Evolutionary conservation across 2,797 vertebrate species (phyloP).

Genomic region (Fistularia tabacaria): DNA sequence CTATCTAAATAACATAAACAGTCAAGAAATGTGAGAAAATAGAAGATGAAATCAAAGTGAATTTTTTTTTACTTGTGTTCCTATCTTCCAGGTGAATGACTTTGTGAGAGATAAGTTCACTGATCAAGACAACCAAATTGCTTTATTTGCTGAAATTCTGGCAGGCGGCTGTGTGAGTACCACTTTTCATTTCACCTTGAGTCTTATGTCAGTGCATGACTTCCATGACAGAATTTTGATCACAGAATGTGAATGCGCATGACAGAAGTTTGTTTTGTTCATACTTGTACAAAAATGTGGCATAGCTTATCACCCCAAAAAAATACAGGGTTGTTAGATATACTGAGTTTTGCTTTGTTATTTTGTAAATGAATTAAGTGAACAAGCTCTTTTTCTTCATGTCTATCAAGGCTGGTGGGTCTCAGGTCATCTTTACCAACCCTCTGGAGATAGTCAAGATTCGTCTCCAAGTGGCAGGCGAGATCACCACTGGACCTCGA

Average conservation of each 20-base stretch:
- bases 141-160: constrained; percentile 85
- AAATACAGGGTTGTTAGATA: too few relatives aligned
- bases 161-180: constrained; percentile 95
- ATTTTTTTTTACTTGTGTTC: neutral
- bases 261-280: too few relatives aligned
- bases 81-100: constrained; percentile 86
- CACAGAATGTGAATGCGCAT: too few relatives aligned
- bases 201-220: too few relatives aligned
- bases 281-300: too few relatives aligned
- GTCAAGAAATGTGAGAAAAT: too few relatives aligned
- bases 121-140: constrained; percentile 81
- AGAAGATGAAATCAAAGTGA: too few relatives aligned
- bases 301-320: too few relatives aligned
- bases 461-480: constrained; percentile 95
- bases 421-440: constrained; percentile 98
- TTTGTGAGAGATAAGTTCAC: constrained; percentile 96
- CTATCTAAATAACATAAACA: too few relatives aligned
- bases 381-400: neutral
- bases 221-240: too few relatives aligned
- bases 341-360: constrained; percentile 12
- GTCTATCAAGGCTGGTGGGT: constrained; percentile 86
- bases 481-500: constrained; percentile 95
- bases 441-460: constrained; percentile 99
- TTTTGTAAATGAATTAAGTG: constrained; percentile 8
- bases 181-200: neutral